These are phyloP conservation scores for Atlantisia rogersi DNA, from an alignment of 2,113 vertebrate genomes.

Conservation along the genomic window DNA sequence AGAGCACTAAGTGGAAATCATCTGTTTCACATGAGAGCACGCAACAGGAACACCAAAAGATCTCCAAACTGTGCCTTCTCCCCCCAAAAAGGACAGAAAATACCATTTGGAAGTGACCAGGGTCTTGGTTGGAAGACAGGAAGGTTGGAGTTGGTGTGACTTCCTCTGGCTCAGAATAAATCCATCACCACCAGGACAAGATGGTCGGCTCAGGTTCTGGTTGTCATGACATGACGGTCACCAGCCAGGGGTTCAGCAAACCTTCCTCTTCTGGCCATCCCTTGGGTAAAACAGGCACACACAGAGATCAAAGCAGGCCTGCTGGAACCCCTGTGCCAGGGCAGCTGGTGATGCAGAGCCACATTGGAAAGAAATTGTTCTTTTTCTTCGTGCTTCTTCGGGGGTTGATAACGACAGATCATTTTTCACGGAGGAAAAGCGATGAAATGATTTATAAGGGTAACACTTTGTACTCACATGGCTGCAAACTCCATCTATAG, in stretches of 20 bases:
- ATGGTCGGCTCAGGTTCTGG: accelerated
- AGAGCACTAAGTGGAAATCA: not conserved
- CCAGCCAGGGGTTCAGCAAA: not conserved
- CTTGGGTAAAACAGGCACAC: not conserved
- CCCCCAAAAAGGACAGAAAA: not conserved
- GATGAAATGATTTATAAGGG: not conserved
- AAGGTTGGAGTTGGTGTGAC: not conserved
- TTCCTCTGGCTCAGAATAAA: not conserved
- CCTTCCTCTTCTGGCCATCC: not conserved
- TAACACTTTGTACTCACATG: not conserved
- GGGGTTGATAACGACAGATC: not conserved
- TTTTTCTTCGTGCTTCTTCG: not conserved
- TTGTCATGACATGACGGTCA: not conserved
- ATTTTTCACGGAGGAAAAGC: not conserved
- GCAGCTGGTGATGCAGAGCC: not conserved
- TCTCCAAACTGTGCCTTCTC: not conserved
- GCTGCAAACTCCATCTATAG: not conserved
- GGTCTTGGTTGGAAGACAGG: not conserved
- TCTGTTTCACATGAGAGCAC: not conserved
- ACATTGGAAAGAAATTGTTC: not conserved
- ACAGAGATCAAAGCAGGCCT: not conserved
- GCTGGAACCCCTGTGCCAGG: not conserved
- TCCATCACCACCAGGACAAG: not conserved
- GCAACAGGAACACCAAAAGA: not conserved
- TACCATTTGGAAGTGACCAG: not conserved